Conservation (phyloP, 2,888 invertebrate species). For the Flexamia atlantica region DNA sequence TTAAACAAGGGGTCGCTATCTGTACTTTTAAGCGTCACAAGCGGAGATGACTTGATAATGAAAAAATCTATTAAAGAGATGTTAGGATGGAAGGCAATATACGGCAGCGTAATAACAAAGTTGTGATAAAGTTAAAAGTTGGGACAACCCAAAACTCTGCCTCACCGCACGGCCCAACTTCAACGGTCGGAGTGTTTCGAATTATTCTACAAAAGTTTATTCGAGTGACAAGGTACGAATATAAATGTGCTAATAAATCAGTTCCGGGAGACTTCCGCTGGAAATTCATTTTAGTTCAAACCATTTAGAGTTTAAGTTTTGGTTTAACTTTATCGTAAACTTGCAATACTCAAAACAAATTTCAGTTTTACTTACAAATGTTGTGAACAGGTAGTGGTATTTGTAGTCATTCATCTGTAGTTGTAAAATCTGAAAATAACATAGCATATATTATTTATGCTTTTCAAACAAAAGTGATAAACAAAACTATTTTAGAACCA, state of each 20-base stretch:
- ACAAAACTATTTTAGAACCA: too few relatives aligned
- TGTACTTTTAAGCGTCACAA: constrained; percentile 38
- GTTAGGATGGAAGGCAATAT: constrained; percentile 43
- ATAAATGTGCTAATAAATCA: constrained; percentile 55
- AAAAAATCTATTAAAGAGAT: constrained; percentile 46
- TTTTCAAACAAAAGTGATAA: too few relatives aligned
- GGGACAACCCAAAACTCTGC: constrained; percentile 42
- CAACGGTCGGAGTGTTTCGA: constrained; percentile 32
- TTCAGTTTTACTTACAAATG: constrained; percentile 77
- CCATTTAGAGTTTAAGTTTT: constrained; percentile 10
- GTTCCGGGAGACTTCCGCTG: constrained; percentile 28
- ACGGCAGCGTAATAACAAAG: constrained; percentile 54
- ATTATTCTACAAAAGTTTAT: constrained; percentile 42
- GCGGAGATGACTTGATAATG: constrained; percentile 32
- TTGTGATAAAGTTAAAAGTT: constrained; percentile 54
- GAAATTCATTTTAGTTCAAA: constrained; percentile 48
- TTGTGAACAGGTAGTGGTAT: constrained; percentile 90
- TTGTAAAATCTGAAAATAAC: constrained; percentile 82
- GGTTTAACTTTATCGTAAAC: constrained; percentile 6
- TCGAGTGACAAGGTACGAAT: constrained; percentile 56
- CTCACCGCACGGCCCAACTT: constrained; percentile 37
- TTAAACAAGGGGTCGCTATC: constrained; percentile 27
- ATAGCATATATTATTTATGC: not conserved
- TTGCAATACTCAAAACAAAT: constrained; percentile 25
- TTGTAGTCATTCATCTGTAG: constrained; percentile 92